phyloP scores from a whole-genome alignment of 2,113 vertebrate genomes.

The Phasianus colchicus region DNA sequence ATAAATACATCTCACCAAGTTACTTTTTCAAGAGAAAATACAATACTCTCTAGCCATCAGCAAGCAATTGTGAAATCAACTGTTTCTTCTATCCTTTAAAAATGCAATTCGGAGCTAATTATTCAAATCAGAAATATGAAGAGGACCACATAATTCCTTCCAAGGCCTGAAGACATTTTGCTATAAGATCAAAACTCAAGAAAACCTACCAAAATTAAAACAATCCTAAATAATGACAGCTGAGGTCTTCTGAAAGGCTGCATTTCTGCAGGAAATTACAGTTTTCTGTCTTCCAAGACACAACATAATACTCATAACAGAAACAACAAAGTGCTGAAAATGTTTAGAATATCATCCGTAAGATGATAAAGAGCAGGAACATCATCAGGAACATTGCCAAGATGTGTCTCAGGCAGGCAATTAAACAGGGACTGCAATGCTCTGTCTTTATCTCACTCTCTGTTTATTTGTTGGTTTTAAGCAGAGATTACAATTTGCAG shows the following conservation, averaged over 20 bases:
- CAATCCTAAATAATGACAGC: not conserved
- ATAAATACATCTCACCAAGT: not conserved
- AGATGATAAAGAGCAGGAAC: not conserved
- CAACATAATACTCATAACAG: not conserved
- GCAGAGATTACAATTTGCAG: not conserved
- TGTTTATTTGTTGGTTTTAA: not conserved
- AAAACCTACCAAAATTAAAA: not conserved
- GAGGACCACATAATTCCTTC: not conserved
- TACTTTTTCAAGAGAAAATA: not conserved
- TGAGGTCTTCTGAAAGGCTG: not conserved
- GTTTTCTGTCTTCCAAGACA: not conserved
- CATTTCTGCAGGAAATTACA: not conserved
- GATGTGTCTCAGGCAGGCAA: not conserved
- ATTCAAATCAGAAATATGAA: not conserved
- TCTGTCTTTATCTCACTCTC: not conserved
- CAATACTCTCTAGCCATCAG: not conserved
- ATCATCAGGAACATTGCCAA: not conserved
- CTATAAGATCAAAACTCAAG: not conserved
- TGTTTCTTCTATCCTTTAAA: not conserved
- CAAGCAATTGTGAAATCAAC: not conserved
- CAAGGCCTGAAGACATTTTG: not conserved
- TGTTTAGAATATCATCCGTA: not conserved
- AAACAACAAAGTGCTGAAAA: not conserved
- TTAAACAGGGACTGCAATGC: not conserved
- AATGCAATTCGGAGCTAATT: not conserved